phyloP scores from a whole-genome alignment of 2,113 vertebrate genomes.

The Ctenodactylus gundi region DNA sequence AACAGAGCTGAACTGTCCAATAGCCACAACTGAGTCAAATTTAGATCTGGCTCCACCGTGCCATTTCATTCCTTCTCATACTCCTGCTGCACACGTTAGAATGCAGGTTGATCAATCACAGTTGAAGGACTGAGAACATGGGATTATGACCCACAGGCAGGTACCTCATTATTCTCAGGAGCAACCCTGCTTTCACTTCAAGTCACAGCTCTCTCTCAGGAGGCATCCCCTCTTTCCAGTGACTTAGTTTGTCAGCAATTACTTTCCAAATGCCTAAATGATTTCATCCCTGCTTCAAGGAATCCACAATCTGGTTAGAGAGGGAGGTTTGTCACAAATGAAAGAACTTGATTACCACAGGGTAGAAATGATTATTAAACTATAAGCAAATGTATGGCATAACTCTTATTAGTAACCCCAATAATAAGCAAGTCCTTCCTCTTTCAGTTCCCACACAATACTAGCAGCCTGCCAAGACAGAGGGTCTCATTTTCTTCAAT shows the following conservation, averaged over 20 bases:
- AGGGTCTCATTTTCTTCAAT: not conserved
- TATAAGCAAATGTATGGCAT: not conserved
- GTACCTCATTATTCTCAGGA: not conserved
- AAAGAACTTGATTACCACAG: not conserved
- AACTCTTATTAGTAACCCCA: not conserved
- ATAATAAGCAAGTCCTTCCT: not conserved
- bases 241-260: not conserved
- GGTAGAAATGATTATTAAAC: not conserved
- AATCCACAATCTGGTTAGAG: not conserved
- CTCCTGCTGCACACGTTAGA: not conserved
- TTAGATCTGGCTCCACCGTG: not conserved
- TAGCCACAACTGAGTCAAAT: not conserved
- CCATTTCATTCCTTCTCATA: not conserved
- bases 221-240: not conserved
- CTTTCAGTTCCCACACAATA: not conserved
- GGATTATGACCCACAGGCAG: not conserved
- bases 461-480: not conserved
- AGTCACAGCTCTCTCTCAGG: not conserved
- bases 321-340: not conserved
- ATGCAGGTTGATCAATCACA: not conserved
- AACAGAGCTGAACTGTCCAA: not conserved
- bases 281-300: not conserved
- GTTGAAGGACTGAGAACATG: not conserved
- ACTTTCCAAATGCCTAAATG: not conserved
- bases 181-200: not conserved